Conservation (phyloP, 2,113 vertebrate species). For the Seriola aureovittata region DNA sequence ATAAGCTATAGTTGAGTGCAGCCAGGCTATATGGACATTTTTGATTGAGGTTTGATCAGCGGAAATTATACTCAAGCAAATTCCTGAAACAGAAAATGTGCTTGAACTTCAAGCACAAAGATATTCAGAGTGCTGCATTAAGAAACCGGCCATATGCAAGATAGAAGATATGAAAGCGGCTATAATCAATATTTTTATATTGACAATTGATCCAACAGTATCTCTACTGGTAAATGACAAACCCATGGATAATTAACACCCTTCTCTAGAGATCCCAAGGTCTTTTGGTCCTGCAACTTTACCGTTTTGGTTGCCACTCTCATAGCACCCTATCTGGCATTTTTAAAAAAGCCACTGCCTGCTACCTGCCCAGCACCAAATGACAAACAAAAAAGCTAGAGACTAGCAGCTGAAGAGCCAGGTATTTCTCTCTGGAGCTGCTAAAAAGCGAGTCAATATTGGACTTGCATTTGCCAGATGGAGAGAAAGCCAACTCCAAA, state of each 20-base stretch:
- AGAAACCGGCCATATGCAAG: not conserved
- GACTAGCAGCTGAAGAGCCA: not conserved
- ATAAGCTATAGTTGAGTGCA: slow-evolving; percentile 56
- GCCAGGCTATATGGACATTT: slow-evolving; percentile 55
- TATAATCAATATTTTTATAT: slow-evolving; percentile 3
- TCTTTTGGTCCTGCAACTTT: not conserved
- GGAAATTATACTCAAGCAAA: slow-evolving; percentile 34
- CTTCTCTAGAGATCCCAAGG: not conserved
- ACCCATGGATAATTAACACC: not conserved
- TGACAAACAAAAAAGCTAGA: not conserved
- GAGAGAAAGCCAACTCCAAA: not conserved
- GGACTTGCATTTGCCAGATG: not conserved
- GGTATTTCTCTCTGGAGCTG: not conserved
- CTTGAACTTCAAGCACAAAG: not conserved
- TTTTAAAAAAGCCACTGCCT: not conserved
- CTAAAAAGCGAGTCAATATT: not conserved
- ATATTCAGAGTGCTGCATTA: not conserved
- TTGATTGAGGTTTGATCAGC: slow-evolving; percentile 53
- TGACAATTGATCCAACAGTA: not conserved
- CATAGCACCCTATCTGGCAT: no score
- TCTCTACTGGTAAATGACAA: not conserved
- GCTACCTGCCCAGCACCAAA: not conserved
- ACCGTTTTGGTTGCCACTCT: not conserved
- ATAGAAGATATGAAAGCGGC: not conserved
- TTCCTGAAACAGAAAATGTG: slow-evolving; percentile 18